Base-by-base conservation (phyloP, 2,888 invertebrate genomes). In the Eupithecia dodoneata region DNA sequence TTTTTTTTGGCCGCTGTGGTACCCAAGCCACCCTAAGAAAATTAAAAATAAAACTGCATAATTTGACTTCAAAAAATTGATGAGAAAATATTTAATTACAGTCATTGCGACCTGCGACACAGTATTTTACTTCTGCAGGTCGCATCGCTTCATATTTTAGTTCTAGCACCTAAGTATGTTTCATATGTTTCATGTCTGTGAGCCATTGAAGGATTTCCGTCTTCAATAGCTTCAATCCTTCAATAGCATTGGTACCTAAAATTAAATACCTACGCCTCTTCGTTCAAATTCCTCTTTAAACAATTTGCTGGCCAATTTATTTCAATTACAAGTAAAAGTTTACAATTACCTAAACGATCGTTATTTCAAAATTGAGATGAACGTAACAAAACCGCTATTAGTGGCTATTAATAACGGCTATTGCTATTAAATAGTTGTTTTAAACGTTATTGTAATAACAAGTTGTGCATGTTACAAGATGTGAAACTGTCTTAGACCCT, bases 301-400 rank as follows among this genome's bases (percentile, higher is more conserved):
- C 59, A 30, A 44, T 75, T 73, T 66, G 63, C 30, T 55, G 18
- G 59, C 10, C 72, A 78, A 72, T 76, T 78, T 72, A 63, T 45
- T 69, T 69, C 65, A 76, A 74, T 76, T 63, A 72, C 2, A 74
- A 72, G 65, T 72, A 78, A 79, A 70, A 72, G 72, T 47, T 72
- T 71, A 47, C 72, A 76, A 72, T 76, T 76, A 76, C 15, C 63
- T 41, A 65, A 67, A 65, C 69, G 65, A 65, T 72, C 65, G 74
- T 59, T 45, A 76, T 66, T 72, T 44, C 10, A 45, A 72, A 73
- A 49, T 15, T 59, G 42, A 44, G 45, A 71, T 63, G 65, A 75
- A 52, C 45, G 70, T 15, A 75, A 63, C 44, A 69, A 72, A 78
- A 73, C 71, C 63, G 42, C 72, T 72, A 76, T 74, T 70, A 75